Conservation (phyloP, 2,113 vertebrate genomes). For the Recurvirostra avosetta region DNA sequence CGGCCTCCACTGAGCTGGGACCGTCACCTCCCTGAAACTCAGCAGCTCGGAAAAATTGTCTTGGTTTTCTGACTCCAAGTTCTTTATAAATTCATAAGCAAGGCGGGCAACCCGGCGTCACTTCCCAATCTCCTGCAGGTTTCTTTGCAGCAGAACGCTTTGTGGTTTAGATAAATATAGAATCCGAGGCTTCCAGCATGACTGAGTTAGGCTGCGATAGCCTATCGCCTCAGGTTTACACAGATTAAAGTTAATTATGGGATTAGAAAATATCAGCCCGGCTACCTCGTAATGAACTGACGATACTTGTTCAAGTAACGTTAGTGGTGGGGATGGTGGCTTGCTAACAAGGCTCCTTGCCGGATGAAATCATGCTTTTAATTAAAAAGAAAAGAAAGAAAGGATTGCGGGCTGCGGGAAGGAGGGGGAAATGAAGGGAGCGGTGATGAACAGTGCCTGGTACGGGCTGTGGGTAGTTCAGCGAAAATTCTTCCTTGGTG, state of each 20-base stretch:
- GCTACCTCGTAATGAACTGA: accelerated
- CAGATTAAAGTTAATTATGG: accelerated
- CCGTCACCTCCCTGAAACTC: neutral
- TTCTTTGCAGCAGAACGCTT: neutral
- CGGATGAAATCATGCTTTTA: accelerated
- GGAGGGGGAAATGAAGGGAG: neutral
- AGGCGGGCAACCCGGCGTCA: accelerated
- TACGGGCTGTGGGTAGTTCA: accelerated
- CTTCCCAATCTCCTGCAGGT: neutral
- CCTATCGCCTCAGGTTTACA: neutral
- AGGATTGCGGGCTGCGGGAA: accelerated
- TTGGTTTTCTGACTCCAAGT: neutral
- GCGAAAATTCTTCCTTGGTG: neutral
- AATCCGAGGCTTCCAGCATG: neutral
- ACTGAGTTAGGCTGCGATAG: neutral
- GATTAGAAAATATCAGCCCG: neutral
- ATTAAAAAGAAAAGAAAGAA: accelerated
- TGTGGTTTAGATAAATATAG: neutral
- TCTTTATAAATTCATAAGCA: accelerated
- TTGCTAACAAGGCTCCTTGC: neutral
- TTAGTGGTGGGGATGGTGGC: neutral
- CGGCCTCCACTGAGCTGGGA: neutral
- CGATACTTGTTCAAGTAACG: accelerated
- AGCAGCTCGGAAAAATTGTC: neutral
- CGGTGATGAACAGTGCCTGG: accelerated